These are phyloP conservation scores for Hemiscyllium ocellatum DNA, from an alignment of 2,113 vertebrate species.

Conservation along the genomic window DNA sequence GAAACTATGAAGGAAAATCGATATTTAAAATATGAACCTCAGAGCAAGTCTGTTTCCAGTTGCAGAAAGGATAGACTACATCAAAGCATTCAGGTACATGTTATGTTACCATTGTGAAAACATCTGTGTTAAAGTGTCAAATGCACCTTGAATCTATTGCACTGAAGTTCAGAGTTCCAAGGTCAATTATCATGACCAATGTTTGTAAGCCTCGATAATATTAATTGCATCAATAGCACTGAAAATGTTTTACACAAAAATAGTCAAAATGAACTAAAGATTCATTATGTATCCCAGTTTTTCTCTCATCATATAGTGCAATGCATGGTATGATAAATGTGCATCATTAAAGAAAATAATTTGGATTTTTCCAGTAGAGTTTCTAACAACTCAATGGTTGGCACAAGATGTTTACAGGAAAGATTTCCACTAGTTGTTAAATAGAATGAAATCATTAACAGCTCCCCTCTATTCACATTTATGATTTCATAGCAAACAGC, in stretches of 20 bases:
- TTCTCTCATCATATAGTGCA: not conserved
- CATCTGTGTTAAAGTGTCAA: constrained; percentile 6
- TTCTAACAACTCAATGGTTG: not conserved
- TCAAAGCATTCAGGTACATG: constrained; percentile 30
- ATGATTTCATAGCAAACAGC: constrained; percentile 10
- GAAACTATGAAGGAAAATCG: not conserved
- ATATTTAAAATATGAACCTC: not conserved
- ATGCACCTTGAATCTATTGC: not conserved
- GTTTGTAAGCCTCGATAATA: not conserved
- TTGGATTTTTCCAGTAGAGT: not conserved
- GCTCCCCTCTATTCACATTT: not conserved
- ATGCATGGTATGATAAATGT: not conserved
- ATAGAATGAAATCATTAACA: not conserved
- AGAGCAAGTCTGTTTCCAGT: not conserved
- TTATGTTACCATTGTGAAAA: not conserved
- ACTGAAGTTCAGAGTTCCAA: constrained; percentile 5
- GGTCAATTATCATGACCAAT: not conserved
- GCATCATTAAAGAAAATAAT: not conserved
- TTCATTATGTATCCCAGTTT: not conserved
- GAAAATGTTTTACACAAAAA: not conserved
- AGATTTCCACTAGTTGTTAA: not conserved
- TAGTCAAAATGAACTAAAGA: not conserved
- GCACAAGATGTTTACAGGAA: not conserved
- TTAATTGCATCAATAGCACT: not conserved
- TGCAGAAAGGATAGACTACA: constrained; percentile 8